Percentiles rank a stretch among this genome's conserved stretches.
Evolutionary conservation across 2,888 invertebrate species (phyloP).

Genomic region (Heliconius charithonia): DNA sequence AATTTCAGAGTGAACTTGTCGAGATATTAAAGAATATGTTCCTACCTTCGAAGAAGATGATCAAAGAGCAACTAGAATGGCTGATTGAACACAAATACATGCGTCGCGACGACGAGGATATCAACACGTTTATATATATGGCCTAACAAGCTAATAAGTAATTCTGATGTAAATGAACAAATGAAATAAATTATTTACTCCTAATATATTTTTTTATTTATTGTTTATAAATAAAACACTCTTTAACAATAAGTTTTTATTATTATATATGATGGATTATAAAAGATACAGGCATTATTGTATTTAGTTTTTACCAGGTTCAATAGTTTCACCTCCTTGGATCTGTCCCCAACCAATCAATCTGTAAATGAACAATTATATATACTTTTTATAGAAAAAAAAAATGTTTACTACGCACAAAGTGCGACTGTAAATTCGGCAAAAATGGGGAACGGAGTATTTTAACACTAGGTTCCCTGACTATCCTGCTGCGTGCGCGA

Average conservation of each 20-base stretch:
- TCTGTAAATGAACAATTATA: constrained; percentile 76
- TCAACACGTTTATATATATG: constrained; percentile 99
- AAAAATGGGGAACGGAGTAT: too few species aligned
- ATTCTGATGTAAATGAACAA: constrained; percentile 60
- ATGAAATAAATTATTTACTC: constrained; percentile 74
- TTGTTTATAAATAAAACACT: constrained; percentile 35
- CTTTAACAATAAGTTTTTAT: constrained; percentile 54
- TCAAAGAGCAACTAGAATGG: constrained; percentile 99
- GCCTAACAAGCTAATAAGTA: constrained; percentile 83
- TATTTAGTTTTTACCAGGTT: constrained; percentile 86
- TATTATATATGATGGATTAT: constrained; percentile 65
- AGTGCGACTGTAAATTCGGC: too few species aligned
- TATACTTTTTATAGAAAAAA: not conserved
- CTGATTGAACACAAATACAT: constrained; percentile 99
- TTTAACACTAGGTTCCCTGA: too few species aligned
- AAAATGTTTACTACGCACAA: too few species aligned
- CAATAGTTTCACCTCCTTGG: constrained; percentile 97
- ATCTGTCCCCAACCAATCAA: constrained; percentile 99
- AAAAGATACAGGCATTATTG: constrained; percentile 60
- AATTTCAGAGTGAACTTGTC: constrained; percentile 92
- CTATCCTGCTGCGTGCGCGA: too few species aligned
- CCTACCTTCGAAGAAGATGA: constrained; percentile 99
- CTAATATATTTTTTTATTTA: constrained; percentile 20
- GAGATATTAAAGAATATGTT: constrained; percentile 99
- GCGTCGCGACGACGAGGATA: constrained; percentile 97